Conservation (phyloP, 2,797 vertebrate species). For the Arrhamphus sclerolepis region DNA sequence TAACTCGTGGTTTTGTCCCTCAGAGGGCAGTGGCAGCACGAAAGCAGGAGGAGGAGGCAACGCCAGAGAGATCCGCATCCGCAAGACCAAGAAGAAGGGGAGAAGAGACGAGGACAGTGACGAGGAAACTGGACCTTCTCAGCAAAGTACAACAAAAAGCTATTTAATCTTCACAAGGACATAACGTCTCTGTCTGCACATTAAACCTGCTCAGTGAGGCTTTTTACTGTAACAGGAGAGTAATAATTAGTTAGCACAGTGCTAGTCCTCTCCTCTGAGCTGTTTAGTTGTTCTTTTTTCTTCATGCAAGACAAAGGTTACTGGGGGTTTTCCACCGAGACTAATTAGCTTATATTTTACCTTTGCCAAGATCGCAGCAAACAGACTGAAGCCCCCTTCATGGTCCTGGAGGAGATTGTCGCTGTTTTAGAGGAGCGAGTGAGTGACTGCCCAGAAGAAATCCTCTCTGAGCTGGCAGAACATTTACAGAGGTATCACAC, state of each 20-base stretch:
- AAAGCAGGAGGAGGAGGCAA: slow-evolving; percentile 88
- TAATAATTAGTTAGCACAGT: slow-evolving; percentile 39
- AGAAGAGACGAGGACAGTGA: slow-evolving; percentile 91
- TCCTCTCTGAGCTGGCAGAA: slow-evolving; percentile 88
- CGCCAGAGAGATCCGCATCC: slow-evolving; percentile 90
- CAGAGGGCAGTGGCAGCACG: slow-evolving; percentile 90
- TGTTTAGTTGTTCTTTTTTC: slow-evolving; percentile 15
- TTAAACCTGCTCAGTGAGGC: slow-evolving; percentile 42
- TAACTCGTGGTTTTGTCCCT: background rate
- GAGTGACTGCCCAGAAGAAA: slow-evolving; percentile 90
- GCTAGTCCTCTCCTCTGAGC: slow-evolving; percentile 32
- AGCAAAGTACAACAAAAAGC: slow-evolving; percentile 69
- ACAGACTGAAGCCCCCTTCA: slow-evolving; percentile 83
- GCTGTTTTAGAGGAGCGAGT: slow-evolving; percentile 84
- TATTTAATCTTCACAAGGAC: slow-evolving; percentile 12
- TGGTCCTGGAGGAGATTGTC: slow-evolving; percentile 87
- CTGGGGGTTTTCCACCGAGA: slow-evolving; percentile 41
- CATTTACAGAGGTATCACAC: slow-evolving; percentile 84
- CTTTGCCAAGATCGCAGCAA: slow-evolving; percentile 84
- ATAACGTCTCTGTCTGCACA: slow-evolving; percentile 29
- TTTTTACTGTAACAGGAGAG: slow-evolving; percentile 38
- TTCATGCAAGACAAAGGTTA: slow-evolving; percentile 29
- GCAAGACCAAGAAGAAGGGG: slow-evolving; percentile 93
- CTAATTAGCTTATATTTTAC: slow-evolving; percentile 53
- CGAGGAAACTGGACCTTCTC: slow-evolving; percentile 81